Evolutionary conservation across 2,797 vertebrate genomes (phyloP).

Genomic region (Cossypha caffra): DNA sequence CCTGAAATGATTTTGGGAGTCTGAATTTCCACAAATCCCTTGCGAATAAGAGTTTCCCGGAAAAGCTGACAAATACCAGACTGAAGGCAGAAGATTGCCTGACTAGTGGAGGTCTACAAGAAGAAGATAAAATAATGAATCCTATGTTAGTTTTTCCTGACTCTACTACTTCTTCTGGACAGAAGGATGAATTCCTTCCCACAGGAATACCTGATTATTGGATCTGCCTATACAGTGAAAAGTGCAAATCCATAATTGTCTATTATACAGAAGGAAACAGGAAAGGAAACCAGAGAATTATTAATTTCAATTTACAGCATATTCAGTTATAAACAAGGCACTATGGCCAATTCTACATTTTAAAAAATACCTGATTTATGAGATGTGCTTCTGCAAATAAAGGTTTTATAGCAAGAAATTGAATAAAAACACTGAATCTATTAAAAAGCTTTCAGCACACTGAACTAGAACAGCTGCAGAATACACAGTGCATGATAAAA

Average conservation of each 20-base stretch:
- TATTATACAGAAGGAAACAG: not conserved
- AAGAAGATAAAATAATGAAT: constrained; percentile 58
- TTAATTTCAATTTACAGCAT: not conserved
- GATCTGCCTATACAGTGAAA: not conserved
- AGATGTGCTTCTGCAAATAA: constrained; percentile 16
- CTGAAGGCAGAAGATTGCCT: constrained; percentile 94
- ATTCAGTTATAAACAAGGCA: not conserved
- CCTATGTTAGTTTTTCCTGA: constrained; percentile 34
- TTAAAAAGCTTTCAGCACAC: constrained; percentile 32
- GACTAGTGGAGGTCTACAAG: constrained; percentile 94
- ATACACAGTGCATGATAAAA: not conserved
- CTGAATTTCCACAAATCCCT: constrained; percentile 98
- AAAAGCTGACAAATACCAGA: constrained; percentile 97
- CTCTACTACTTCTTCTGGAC: not conserved
- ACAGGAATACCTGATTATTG: not conserved
- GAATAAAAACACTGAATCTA: not conserved
- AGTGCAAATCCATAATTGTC: not conserved
- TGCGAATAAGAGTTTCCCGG: constrained; percentile 92
- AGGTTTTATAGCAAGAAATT: not conserved
- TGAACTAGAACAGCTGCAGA: not conserved
- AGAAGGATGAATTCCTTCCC: not conserved
- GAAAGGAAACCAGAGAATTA: not conserved
- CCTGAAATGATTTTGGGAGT: constrained; percentile 99
- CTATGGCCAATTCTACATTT: not conserved
- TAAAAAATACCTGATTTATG: not conserved